These are phyloP conservation scores for Temnopleurus reevesii DNA, from an alignment of 53 echinoderm and acorn worm genomes.

Conservation along the genomic window DNA sequence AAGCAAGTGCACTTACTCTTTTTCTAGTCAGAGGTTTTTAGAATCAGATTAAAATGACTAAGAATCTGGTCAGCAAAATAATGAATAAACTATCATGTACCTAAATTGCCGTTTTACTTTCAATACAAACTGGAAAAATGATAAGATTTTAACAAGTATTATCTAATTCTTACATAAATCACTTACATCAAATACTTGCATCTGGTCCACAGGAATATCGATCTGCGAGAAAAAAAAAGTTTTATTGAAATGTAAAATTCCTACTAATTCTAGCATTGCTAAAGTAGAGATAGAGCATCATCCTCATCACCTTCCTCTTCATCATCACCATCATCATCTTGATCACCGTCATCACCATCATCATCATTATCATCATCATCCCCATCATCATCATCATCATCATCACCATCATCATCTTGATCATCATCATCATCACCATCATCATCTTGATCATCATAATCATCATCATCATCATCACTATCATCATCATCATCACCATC, in stretches of 20 bases:
- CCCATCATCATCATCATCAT: no score
- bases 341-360: background rate
- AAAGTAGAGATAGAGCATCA: background rate
- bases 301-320: background rate
- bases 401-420: background rate
- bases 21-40: no score
- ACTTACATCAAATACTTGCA: constrained; percentile 44
- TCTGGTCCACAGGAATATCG: background rate
- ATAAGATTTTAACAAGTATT: no score
- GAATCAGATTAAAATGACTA: no score
- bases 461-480: background rate
- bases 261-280: background rate
- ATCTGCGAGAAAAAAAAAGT: background rate
- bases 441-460: background rate
- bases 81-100: no score
- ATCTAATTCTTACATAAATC: no score
- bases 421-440: background rate
- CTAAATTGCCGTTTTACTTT: no score
- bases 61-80: no score
- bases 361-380: background rate
- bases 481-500: background rate
- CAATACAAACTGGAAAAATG: no score
- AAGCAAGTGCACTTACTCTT: no score
- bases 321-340: background rate
- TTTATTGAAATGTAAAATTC: background rate